Conservation (phyloP, 1,140 invertebrate species). For the Cecropterus lyciades region DNA sequence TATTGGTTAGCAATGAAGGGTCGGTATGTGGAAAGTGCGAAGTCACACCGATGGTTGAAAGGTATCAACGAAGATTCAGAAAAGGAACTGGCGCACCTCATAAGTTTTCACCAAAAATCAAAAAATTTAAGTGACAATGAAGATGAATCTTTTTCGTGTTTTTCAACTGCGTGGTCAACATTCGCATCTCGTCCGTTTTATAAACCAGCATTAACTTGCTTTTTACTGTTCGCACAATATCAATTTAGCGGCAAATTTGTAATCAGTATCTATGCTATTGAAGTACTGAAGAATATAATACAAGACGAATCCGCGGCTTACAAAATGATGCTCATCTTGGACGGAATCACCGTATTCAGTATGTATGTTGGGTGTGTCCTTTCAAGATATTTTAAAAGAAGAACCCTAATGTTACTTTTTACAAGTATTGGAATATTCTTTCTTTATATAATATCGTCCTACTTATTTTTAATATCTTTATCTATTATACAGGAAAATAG, state of each 20-base stretch:
- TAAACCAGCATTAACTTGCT: not conserved
- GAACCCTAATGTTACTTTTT: constrained; percentile 37
- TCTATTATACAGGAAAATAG: constrained; percentile 41
- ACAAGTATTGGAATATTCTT: constrained; percentile 37
- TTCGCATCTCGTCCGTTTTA: not conserved
- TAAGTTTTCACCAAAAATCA: constrained; percentile 15
- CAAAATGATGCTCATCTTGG: constrained; percentile 47
- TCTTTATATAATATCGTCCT: constrained; percentile 44
- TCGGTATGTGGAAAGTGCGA: constrained; percentile 33
- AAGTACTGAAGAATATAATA: constrained; percentile 49
- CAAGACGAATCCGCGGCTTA: constrained; percentile 38
- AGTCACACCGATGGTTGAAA: constrained; percentile 47
- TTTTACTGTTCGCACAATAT: constrained; percentile 32
- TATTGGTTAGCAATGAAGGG: constrained; percentile 48
- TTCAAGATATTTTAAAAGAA: constrained; percentile 38
- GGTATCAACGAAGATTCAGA: constrained; percentile 35
- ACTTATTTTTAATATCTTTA: constrained; percentile 45
- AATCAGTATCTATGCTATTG: constrained; percentile 48
- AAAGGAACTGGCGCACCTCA: constrained; percentile 34
- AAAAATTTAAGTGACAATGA: not conserved
- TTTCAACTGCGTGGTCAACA: not conserved
- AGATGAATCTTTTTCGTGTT: not conserved
- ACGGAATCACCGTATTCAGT: constrained; percentile 38
- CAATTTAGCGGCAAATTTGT: constrained; percentile 53
- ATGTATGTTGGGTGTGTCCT: constrained; percentile 46